phyloP scores from a whole-genome alignment of 2,797 vertebrate species.

The Chelidonichthys spinosus region DNA sequence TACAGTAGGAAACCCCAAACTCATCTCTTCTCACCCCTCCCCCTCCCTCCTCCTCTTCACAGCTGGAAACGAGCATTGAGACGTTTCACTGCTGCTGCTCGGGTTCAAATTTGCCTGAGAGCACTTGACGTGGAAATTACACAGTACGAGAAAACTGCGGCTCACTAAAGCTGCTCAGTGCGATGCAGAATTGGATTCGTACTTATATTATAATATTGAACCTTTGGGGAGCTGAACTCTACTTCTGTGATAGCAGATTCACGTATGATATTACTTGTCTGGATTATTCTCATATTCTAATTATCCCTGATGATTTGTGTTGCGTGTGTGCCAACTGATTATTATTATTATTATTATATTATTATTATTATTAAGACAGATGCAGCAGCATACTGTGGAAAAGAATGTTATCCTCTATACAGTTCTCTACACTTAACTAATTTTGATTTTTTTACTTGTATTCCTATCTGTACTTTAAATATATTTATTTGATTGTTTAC shows the following conservation, averaged over 20 bases:
- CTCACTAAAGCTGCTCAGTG: conserved; percentile 26
- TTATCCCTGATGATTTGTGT: background rate
- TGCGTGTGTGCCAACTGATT: background rate
- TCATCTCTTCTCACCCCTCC: conserved; percentile 33
- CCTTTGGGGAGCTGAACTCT: background rate
- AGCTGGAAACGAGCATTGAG: conserved; percentile 50
- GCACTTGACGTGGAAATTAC: conserved; percentile 53
- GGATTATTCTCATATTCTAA: background rate
- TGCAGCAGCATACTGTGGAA: too few relatives aligned
- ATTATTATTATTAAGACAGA: too few relatives aligned
- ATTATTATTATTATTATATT: background rate
- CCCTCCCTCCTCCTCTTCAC: conserved; percentile 21
- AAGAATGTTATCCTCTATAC: too few relatives aligned
- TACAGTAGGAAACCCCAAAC: conserved; percentile 63
- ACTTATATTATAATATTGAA: conserved; percentile 4
- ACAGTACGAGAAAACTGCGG: conserved; percentile 34
- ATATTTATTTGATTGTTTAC: too few relatives aligned
- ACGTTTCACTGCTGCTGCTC: conserved; percentile 44
- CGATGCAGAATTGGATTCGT: conserved; percentile 20
- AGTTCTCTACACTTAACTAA: too few relatives aligned
- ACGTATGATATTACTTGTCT: background rate
- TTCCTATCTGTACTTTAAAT: too few relatives aligned
- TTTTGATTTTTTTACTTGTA: too few relatives aligned
- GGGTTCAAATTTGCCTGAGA: conserved; percentile 49
- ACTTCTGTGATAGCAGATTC: background rate